Evolutionary conservation across 2,888 invertebrate species (phyloP).

Genomic region (Alcis repandata): DNA sequence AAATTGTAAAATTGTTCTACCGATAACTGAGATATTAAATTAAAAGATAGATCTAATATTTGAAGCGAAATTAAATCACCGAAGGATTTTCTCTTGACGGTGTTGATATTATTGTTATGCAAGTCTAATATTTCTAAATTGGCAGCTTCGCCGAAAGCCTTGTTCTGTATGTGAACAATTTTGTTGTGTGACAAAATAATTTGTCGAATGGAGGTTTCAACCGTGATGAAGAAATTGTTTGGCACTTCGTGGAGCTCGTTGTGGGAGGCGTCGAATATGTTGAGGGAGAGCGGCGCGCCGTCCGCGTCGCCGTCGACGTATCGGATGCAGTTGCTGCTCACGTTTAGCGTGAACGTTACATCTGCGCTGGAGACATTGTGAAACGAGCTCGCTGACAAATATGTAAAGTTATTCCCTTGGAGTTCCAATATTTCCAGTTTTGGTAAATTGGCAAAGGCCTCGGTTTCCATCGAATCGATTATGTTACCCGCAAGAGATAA

Average conservation of each 20-base stretch:
- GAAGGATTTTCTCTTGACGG: slow-evolving; percentile 91
- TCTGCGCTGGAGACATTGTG: slow-evolving; percentile 89
- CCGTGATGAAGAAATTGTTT: slow-evolving; percentile 88
- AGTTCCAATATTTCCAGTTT: slow-evolving; percentile 92
- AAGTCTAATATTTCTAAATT: slow-evolving; percentile 91
- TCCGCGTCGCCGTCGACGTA: slow-evolving; percentile 76
- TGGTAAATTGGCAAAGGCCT: slow-evolving; percentile 92
- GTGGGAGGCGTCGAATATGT: slow-evolving; percentile 90
- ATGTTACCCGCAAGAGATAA: slow-evolving; percentile 94
- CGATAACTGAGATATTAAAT: slow-evolving; percentile 91
- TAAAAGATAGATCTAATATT: slow-evolving; percentile 92
- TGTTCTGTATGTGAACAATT: slow-evolving; percentile 89
- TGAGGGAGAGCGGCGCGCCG: slow-evolving; percentile 85
- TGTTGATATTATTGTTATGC: slow-evolving; percentile 90
- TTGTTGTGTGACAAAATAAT: slow-evolving; percentile 92
- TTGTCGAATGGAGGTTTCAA: slow-evolving; percentile 88
- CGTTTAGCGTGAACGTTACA: slow-evolving; percentile 90
- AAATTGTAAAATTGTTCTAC: slow-evolving; percentile 93
- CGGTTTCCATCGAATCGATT: slow-evolving; percentile 90
- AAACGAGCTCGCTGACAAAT: slow-evolving; percentile 89
- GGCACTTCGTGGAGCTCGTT: slow-evolving; percentile 90
- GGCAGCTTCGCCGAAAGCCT: slow-evolving; percentile 90
- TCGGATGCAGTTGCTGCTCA: slow-evolving; percentile 90
- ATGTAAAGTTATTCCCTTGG: slow-evolving; percentile 91
- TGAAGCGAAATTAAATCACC: slow-evolving; percentile 91